These are phyloP conservation scores for Rapana venosa DNA, from an alignment of 2,888 invertebrate genomes.

Conservation along the genomic window DNA sequence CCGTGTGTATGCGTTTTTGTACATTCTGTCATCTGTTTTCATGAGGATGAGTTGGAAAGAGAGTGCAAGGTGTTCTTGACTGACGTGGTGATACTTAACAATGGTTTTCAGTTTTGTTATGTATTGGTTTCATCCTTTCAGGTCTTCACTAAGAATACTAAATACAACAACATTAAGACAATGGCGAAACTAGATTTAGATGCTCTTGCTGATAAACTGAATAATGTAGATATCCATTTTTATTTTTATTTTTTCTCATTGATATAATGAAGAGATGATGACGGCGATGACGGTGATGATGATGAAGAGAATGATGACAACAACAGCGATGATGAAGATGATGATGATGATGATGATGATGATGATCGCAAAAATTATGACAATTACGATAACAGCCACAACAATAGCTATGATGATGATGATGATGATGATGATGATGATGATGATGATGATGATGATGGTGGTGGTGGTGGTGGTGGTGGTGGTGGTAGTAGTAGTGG, in stretches of 20 bases:
- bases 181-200: neutral
- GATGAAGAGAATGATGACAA: neutral
- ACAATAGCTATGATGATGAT: constrained; percentile 1
- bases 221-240: too few species aligned
- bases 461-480: neutral
- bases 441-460: neutral
- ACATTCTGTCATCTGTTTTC: too few species aligned
- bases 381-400: neutral
- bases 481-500: neutral
- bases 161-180: neutral
- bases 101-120: too few species aligned
- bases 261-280: neutral
- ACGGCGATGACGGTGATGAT: neutral
- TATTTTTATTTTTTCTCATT: too few species aligned
- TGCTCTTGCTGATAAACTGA: neutral
- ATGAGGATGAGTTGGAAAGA: too few species aligned
- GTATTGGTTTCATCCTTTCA: too few species aligned
- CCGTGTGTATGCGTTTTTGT: too few species aligned
- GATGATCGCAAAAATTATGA: neutral
- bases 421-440: constrained; percentile 25
- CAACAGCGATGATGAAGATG: neutral
- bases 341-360: neutral
- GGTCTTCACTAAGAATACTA: neutral
- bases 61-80: too few species aligned
- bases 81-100: too few species aligned